Conservation (phyloP, 1,140 invertebrate species). For the Triops longicaudatus region DNA sequence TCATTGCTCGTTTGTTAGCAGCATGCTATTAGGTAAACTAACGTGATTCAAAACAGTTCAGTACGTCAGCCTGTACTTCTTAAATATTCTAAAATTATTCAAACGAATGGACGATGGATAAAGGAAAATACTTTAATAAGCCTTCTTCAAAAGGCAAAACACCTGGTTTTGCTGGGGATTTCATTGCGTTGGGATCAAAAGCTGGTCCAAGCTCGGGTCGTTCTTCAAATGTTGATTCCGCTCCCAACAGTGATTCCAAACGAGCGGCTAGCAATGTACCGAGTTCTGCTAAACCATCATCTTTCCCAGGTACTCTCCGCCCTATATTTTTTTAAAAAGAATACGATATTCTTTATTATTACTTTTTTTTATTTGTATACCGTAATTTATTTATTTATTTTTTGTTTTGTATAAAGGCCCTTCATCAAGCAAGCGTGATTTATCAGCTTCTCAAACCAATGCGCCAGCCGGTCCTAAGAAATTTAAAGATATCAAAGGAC, state of each 20-base stretch:
- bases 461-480: not conserved
- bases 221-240: constrained; percentile 1
- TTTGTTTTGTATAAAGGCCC: not conserved
- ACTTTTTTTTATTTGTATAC: no score
- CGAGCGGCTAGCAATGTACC: not conserved
- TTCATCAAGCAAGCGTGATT: constrained; percentile 18
- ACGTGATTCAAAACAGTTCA: no score
- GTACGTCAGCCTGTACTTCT: no score
- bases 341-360: no score
- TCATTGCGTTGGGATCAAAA: constrained; percentile 53
- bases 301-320: constrained; percentile 23
- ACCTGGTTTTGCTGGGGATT: constrained; percentile 51
- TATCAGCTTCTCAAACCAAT: not conserved
- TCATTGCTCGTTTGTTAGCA: no score
- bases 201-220: constrained; percentile 24
- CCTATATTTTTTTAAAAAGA: no score
- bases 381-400: no score
- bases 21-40: no score
- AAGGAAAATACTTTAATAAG: constrained; percentile 42
- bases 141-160: constrained; percentile 53
- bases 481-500: constrained; percentile 18
- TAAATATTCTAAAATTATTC: no score
- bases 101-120: constrained; percentile 43
- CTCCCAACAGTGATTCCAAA: not conserved
- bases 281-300: not conserved